Evolutionary conservation across 2,113 vertebrate genomes (phyloP), one percentile per base, ranked within the genome.

Genomic region (Nesoenas mayeri): DNA sequence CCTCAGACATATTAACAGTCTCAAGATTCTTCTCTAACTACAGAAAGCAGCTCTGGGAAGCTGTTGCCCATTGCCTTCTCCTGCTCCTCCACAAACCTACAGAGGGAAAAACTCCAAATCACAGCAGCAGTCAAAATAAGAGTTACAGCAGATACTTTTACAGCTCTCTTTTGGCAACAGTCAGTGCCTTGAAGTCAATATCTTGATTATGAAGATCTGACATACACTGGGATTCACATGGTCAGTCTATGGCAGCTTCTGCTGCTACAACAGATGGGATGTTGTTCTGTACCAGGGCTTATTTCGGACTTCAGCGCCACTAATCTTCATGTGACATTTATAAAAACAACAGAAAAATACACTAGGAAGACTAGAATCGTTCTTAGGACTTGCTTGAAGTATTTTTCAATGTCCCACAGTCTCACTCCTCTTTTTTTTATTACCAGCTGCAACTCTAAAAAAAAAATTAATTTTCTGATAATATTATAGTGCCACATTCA

Each of bases 111-210:
- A 56, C 0, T 6, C 34, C 71, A 75, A 32, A 58, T 1, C 25
- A 6, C 0, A n/a, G 22, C 53, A 64, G 3, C 12, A 74, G 28
- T 5, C 21, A 29, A 73, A 54, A 7, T 0, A 21, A 26, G 25
- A n/a, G 48, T 6, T 71, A 13, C 20, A 66, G 58, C 8, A 70
- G 60, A 48, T 1, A 6, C 4, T 42, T 38, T 2, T 42, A 26
- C 28, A 82, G 28, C 28, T 10, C 2, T 18, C 62, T 70, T n/a
- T 29, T 61, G 61, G 71, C 38, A 54, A 44, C 54, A 54, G 26
- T 7, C 44, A 26, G 34, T 50, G 48, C 22, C 44, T 79, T 50
- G 54, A 44, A 61, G 44, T 18, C 75, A 60, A 2, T 2, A 5
- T 8, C 61, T 11, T 21, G 32, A 64, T 36, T 3, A 28, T 5